A percentile compares a stretch with the other conserved stretches of the same genome.
Conservation (phyloP, 2,113 vertebrate species). For the Protomyctophum bolini region DNA sequence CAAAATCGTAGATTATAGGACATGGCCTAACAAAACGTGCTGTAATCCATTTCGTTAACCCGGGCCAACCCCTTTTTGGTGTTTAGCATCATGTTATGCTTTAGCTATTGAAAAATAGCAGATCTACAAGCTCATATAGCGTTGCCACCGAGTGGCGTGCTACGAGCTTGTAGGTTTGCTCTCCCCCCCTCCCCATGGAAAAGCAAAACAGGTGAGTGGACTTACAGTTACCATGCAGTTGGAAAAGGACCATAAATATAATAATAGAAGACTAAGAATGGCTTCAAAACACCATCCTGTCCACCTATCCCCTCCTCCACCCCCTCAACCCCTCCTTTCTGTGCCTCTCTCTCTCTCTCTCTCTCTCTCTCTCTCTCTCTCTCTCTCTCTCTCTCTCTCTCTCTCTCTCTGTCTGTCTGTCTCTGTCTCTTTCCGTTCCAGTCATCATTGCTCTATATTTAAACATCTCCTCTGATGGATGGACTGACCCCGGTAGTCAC, state of each 20-base stretch:
- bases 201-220: too few relatives aligned
- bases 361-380: conserved; percentile 28
- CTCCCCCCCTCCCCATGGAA: neutral
- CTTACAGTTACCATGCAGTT: too few relatives aligned
- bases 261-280: conserved; percentile 31
- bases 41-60: too few relatives aligned
- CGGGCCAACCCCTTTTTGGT: too few relatives aligned
- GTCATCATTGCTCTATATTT: conserved; percentile 67
- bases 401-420: neutral
- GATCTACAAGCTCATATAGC: too few relatives aligned
- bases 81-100: too few relatives aligned
- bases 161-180: too few relatives aligned
- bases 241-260: conserved; percentile 26
- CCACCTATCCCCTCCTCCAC: too few relatives aligned
- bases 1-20: too few relatives aligned
- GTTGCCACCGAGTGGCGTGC: too few relatives aligned
- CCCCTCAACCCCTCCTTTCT: neutral
- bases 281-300: conserved; percentile 26
- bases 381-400: conserved; percentile 16
- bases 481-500: conserved; percentile 55
- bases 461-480: conserved; percentile 68
- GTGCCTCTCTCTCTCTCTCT: neutral
- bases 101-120: too few relatives aligned
- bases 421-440: conserved; percentile 54
- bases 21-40: too few relatives aligned